phyloP scores from a whole-genome alignment of 2,797 vertebrate genomes.

The Clarias fuscus region DNA sequence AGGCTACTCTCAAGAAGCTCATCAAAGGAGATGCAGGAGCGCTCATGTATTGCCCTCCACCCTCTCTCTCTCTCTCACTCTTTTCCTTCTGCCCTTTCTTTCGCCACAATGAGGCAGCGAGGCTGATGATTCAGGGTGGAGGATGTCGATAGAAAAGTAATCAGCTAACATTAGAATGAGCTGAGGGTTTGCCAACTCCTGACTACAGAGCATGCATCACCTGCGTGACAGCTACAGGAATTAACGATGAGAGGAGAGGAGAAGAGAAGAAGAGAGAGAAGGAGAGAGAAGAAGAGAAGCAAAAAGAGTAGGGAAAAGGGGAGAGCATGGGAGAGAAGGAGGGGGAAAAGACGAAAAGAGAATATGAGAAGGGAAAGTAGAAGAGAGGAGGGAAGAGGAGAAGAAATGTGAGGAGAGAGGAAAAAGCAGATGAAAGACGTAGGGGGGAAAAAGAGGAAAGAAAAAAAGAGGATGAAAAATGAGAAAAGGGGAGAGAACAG shows the following conservation, averaged over 20 bases:
- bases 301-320: not conserved
- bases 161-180: conserved; percentile 47
- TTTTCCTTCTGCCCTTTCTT: conserved; percentile 19
- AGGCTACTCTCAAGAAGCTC: not conserved
- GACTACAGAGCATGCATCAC: not conserved
- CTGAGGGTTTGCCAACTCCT: conserved; percentile 3
- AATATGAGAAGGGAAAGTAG: too few relatives aligned
- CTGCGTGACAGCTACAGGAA: not conserved
- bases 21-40: conserved; percentile 21
- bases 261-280: too few relatives aligned
- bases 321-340: not conserved
- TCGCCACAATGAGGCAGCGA: conserved; percentile 33
- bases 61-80: conserved; percentile 31
- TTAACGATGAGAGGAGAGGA: not conserved
- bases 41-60: conserved; percentile 5
- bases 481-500: too few relatives aligned
- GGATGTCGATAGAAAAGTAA: conserved; percentile 61
- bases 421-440: too few relatives aligned
- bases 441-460: not conserved
- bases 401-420: too few relatives aligned
- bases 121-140: conserved; percentile 60
- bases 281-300: not conserved
- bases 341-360: not conserved
- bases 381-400: not conserved
- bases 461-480: too few relatives aligned